Conservation (phyloP, 37 sponge, comb jelly and placozoan species). For the Diacarnus erythraeanus region DNA sequence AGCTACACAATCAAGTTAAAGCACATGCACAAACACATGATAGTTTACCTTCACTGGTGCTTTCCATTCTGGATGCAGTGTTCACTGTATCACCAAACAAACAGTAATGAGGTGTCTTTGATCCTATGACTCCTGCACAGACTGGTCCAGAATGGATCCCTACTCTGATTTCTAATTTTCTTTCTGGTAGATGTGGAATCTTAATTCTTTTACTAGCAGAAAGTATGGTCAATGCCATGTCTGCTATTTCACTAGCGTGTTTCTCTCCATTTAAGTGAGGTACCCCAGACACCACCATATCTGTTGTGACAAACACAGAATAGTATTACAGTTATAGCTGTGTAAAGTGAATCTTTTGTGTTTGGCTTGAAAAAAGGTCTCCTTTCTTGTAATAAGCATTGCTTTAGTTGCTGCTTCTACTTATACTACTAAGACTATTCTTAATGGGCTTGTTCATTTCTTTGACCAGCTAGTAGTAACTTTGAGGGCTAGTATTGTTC, state of each 20-base stretch:
- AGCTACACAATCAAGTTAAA: no score
- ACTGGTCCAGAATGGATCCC: slow-evolving; percentile 94
- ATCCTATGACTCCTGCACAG: slow-evolving; percentile 87
- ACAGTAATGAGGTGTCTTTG: slow-evolving; percentile 92
- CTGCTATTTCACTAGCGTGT: slow-evolving; percentile 89
- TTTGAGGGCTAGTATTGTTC: no score
- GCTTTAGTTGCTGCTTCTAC: no score
- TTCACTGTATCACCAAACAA: slow-evolving; percentile 95
- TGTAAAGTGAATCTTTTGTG: no score
- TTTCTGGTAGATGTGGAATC: slow-evolving; percentile 77
- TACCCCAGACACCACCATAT: slow-evolving; percentile 95
- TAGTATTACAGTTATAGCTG: no score
- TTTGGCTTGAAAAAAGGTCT: no score
- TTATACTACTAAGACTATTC: no score
- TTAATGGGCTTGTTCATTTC: no score
- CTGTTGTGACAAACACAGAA: slow-evolving; percentile 41
- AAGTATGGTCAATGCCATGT: slow-evolving; percentile 84
- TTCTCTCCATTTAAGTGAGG: slow-evolving; percentile 73
- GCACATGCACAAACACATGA: no score
- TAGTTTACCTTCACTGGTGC: slow-evolving; percentile 81
- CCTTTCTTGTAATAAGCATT: no score
- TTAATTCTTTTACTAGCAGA: slow-evolving; percentile 56
- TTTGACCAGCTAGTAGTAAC: no score
- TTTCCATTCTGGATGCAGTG: slow-evolving; percentile 92
- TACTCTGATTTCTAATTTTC: slow-evolving; percentile 69